Percentiles rank a stretch among this genome's conserved stretches.
Conservation (phyloP, 2,797 vertebrate genomes). For the Ataeniobius toweri region DNA sequence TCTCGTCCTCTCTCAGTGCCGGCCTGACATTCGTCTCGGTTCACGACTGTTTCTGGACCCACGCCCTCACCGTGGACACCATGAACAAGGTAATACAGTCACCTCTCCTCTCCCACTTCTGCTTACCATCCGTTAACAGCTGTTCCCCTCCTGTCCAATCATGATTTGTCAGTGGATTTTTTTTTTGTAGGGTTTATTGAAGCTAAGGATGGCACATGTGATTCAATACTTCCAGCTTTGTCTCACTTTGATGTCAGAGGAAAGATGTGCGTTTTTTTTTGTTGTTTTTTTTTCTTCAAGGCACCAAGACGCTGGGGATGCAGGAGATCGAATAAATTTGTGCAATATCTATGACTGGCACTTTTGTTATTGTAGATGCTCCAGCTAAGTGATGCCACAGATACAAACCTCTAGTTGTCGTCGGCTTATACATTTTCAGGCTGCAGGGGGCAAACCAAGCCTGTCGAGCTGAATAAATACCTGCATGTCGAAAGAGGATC, state of each 20-base stretch:
- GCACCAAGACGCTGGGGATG: neutral
- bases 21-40: constrained; percentile 95
- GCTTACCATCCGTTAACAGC: constrained; percentile 3
- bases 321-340: constrained; percentile 12
- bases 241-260: neutral
- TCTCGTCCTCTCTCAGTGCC: constrained; percentile 71
- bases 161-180: neutral
- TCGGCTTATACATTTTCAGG: constrained; percentile 23
- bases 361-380: constrained; percentile 8
- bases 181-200: constrained; percentile 16
- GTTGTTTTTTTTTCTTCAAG: neutral
- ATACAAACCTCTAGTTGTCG: constrained; percentile 17
- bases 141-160: constrained; percentile 15
- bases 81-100: constrained; percentile 90
- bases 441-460: constrained; percentile 40
- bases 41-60: constrained; percentile 98
- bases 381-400: constrained; percentile 13
- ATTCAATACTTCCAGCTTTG: neutral
- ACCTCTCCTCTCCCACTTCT: neutral
- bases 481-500: constrained; percentile 28
- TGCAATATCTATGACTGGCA: neutral
- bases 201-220: neutral
- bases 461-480: constrained; percentile 53
- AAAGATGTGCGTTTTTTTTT: neutral
- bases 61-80: constrained; percentile 86